These are phyloP conservation scores for Clostera curtula DNA, from an alignment of 2,888 invertebrate genomes.

Conservation along the genomic window DNA sequence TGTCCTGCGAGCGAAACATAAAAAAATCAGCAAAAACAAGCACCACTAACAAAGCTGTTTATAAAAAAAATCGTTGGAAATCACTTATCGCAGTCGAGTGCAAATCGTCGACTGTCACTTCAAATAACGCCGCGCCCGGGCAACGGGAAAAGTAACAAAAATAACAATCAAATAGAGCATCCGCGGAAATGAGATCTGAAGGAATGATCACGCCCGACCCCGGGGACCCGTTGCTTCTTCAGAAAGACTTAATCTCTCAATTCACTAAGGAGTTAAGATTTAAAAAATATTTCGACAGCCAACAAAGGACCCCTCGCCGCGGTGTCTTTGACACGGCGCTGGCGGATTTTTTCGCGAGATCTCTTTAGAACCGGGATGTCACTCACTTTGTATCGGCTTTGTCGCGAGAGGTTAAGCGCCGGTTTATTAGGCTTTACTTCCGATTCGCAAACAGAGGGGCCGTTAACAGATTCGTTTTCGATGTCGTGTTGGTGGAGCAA, in stretches of 20 bases:
- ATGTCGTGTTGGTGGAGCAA: slow-evolving; percentile 34
- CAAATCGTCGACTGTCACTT: slow-evolving; percentile 72
- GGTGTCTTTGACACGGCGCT: slow-evolving; percentile 74
- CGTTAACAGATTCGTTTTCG: slow-evolving; percentile 45
- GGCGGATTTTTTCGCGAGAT: slow-evolving; percentile 68
- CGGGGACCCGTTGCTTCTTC: slow-evolving; percentile 77
- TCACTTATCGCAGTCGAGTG: slow-evolving; percentile 72
- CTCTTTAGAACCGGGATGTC: slow-evolving; percentile 68
- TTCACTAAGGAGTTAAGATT: slow-evolving; percentile 76
- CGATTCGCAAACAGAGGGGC: slow-evolving; percentile 65
- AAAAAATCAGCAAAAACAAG: slow-evolving; percentile 38
- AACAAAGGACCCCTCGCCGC: slow-evolving; percentile 68
- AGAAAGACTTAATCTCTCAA: slow-evolving; percentile 77
- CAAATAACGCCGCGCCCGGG: slow-evolving; percentile 55
- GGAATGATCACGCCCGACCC: slow-evolving; percentile 71
- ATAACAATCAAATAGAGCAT: slow-evolving; percentile 74
- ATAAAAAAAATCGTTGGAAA: slow-evolving; percentile 62
- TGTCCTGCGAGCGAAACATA: slow-evolving; percentile 26
- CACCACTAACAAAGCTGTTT: slow-evolving; percentile 64
- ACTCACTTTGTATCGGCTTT: slow-evolving; percentile 73
- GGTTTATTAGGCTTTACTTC: slow-evolving; percentile 71
- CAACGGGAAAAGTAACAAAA: slow-evolving; percentile 67
- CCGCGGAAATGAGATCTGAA: slow-evolving; percentile 72
- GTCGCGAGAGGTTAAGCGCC: slow-evolving; percentile 70
- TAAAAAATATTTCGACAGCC: slow-evolving; percentile 72